Base-by-base conservation (phyloP, 2,113 vertebrate genomes). In the Mus spicilegus region DNA sequence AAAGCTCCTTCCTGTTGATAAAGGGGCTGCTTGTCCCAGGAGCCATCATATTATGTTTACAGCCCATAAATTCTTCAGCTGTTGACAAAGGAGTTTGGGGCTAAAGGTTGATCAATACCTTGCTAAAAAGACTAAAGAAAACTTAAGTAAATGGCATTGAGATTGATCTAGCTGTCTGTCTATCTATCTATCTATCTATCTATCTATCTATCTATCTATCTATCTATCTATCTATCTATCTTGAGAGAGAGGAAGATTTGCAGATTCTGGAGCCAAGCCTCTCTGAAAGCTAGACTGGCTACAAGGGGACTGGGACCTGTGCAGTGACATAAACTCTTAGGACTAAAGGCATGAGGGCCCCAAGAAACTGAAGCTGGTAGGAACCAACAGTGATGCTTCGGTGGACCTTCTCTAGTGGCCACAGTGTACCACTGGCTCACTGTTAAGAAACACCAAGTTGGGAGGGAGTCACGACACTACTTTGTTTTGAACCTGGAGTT, bases 111-210 rank as follows among this genome's bases (percentile, higher is more conserved):
- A 73, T 82, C 51, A 72, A 54, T 36, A 75, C 87, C 22, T 39
- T 80, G 56, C 49, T 90, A 56, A 51, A 61, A 82, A 73, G 36
- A 70, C 70, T 69, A 51, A 16, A 94, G 56, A 84, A 78, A 65
- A 67, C 6, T 1, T 58, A 75, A 69, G 14, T 42, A 42, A 61
- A 49, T 30, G 75, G 39, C 28, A 69, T 82, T 56, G 82, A 28
- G 19, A n/a, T 16, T 7, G 20, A 61, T 61, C 7, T 58, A 58
- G 17, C 5, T 56, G 16, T 56, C 54, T 56, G 17, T 58, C 56
- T 58, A 17, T 54, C 51, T 54, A 56, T 56, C 1, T 61, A 61
- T 61, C 7, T 61, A 61, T 61, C 6, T 58, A 58, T 58, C 56
- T 58, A 58, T 58, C 56, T 58, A 58, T 54, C 54, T 54, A 54